Percentiles rank a stretch among this genome's conserved stretches.
These are phyloP conservation scores for Montipora capricornis DNA, from an alignment of 64 coral and sea anemone genomes.

Conservation along the genomic window DNA sequence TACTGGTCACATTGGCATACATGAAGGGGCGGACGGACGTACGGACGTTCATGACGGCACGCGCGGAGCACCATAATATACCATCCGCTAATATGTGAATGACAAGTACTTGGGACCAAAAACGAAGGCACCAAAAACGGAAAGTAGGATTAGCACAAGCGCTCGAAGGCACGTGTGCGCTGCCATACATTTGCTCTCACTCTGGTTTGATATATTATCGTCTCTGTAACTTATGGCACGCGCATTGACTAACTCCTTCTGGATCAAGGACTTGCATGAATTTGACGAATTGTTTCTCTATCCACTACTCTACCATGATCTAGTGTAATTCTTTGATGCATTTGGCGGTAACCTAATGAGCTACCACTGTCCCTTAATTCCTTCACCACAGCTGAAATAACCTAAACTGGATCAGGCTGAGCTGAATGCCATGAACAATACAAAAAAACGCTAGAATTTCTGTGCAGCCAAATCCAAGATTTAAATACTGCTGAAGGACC, in stretches of 20 bases:
- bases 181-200: too few species aligned
- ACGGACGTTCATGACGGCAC: too few species aligned
- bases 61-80: too few species aligned
- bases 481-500: slow-evolving; percentile 31
- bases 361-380: slow-evolving; percentile 39
- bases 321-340: slow-evolving; percentile 63
- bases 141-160: too few species aligned
- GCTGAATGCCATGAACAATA: slow-evolving; percentile 33
- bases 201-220: slow-evolving; percentile 20
- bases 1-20: too few species aligned
- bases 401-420: slow-evolving; percentile 2
- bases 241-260: slow-evolving; percentile 36
- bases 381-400: slow-evolving; percentile 66
- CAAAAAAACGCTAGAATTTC: slow-evolving; percentile 73
- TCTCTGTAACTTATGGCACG: slow-evolving; percentile 39
- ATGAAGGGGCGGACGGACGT: too few species aligned
- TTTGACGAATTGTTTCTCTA: slow-evolving; percentile 33
- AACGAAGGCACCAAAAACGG: too few species aligned
- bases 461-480: slow-evolving; percentile 40
- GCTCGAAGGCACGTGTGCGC: too few species aligned
- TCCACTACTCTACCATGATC: slow-evolving; percentile 43
- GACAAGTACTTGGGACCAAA: too few species aligned
- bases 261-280: slow-evolving; percentile 31
- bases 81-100: too few species aligned
- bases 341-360: slow-evolving; percentile 54